Evolutionary conservation across 2,797 vertebrate species (phyloP), one percentile per base, ranked within the genome.

Genomic region (Sebastiscus tertius): DNA sequence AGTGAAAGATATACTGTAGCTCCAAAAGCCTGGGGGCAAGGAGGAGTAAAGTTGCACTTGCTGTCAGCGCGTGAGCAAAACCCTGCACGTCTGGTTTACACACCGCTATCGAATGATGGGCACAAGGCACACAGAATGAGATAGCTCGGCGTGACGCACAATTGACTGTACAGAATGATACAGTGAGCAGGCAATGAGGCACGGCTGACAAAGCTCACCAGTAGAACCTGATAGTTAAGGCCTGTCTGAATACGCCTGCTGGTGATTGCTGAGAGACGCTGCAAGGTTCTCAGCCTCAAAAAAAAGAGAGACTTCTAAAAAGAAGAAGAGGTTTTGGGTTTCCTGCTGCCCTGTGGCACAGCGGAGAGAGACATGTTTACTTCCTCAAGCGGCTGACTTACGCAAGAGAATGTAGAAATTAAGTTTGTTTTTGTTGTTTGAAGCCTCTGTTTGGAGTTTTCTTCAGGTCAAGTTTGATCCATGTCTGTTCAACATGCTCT

Each of bases 291-390:
- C 39, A 79, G 68, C 22, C 64, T 77, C 42, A 13, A 80, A 87
- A 20, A 3, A 24, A 31, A 26, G 18, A 52, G 46, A 72, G 31
- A 65, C 33, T 63, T 70, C 5, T 56, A 84, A 84, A 88, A 87
- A 83, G 74, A 80, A 82, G 81, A 91, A 71, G 76, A 75, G 86
- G 90, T 86, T 92, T 94, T 72, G 46, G 81, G 87, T 93, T 94
- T 93, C 92, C 92, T 91, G 92, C 77, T 85, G 78, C 82, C 82
- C 90, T 85, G 77, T 91, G 87, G 80, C 86, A 88, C 71, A 75
- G 70, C 24, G 5, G 39, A 69, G 56, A 14, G 55, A 87, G 82
- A 62, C 46, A 18, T 77, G 83, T 85, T 80, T 39, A 87, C 88
- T 92, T 93, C 90, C 88, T 92, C 73, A 42, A 64, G 66, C 14